phyloP scores from a whole-genome alignment of 1,140 invertebrate genomes.

The Diorhabda sublineata region DNA sequence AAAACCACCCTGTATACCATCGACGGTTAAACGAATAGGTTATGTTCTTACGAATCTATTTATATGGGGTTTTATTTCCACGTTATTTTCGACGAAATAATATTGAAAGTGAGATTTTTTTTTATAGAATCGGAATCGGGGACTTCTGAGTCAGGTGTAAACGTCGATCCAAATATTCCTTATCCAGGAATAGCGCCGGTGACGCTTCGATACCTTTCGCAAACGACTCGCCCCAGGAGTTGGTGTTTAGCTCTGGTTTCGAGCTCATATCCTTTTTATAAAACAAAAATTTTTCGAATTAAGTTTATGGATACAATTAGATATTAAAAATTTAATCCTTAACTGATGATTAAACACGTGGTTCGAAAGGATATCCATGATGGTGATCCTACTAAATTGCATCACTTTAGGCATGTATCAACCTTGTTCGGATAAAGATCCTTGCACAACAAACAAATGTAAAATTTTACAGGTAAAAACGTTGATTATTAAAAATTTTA shows the following conservation, averaged over 20 bases:
- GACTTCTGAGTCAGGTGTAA: slow-evolving; percentile 55
- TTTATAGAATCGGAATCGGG: slow-evolving; percentile 47
- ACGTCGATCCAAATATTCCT: slow-evolving; percentile 65
- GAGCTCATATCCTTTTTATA: slow-evolving; percentile 96
- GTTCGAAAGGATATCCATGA: slow-evolving; percentile 98
- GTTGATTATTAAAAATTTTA: background rate
- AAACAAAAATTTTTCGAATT: background rate
- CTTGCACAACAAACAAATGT: slow-evolving; percentile 87
- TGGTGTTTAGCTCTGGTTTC: slow-evolving; percentile 93
- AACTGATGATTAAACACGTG: slow-evolving; percentile 70
- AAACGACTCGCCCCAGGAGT: slow-evolving; percentile 78
- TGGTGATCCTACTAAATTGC: slow-evolving; percentile 97
- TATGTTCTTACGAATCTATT: too few relatives aligned
- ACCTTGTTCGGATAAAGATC: slow-evolving; percentile 89
- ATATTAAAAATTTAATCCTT: slow-evolving; percentile 52
- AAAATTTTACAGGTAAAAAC: slow-evolving; percentile 83
- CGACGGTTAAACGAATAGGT: too few relatives aligned
- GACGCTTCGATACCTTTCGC: slow-evolving; percentile 78
- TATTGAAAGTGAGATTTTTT: slow-evolving; percentile 8
- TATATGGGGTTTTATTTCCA: too few relatives aligned
- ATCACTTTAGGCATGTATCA: slow-evolving; percentile 99
- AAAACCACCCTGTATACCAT: too few relatives aligned
- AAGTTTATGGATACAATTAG: background rate
- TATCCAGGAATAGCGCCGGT: slow-evolving; percentile 86
- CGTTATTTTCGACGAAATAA: too few relatives aligned